Base-by-base conservation (phyloP, 2,888 invertebrate genomes). In the Polylopha cassiicola region DNA sequence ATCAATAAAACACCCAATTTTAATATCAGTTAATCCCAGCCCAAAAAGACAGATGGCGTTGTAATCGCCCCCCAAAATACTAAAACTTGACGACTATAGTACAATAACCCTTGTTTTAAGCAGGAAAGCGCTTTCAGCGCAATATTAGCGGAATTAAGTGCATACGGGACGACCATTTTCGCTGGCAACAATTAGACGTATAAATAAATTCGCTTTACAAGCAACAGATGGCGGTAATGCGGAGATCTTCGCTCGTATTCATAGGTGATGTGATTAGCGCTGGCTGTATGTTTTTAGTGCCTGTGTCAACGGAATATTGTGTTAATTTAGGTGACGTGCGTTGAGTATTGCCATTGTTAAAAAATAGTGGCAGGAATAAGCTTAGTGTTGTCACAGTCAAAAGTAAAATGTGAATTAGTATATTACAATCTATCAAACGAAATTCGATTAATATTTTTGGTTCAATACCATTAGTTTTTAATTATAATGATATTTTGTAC, bases 161-260 rank as follows among this genome's bases (percentile, higher is more conserved):
- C 82, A 84, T 75, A 76, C 71, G 76, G 76, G 72, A 67, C 69
- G 61, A 60, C 67, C 61, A 71, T 65, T 50, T 51, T 63, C 65
- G 73, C 70, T 67, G 69, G 64, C 54, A 69, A 73, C 78, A 82
- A 84, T 84, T 81, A 84, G 73, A 80, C 65, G 61, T 77, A 77
- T 80, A 73, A 80, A 82, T 84, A 82, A 84, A 81, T 82, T 84
- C 75, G 51, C 64, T 73, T 73, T 68, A 75, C 69, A 65, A 55
- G 67, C 82, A 73, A 75, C 84, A 82, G 78, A 82, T 84, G 84
- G 77, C 77, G 74, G 49, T 48, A 67, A 73, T 63, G 66, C 63
- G 53, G 70, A 75, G 75, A 76, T 78, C 79, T 78, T 69, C 66
- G 70, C 55, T 63, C 52, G 61, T 69, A 72, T 73, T 75, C 75